These are phyloP conservation scores for Bombyx mori DNA, from an alignment of 1,140 invertebrate species.

Conservation along the genomic window DNA sequence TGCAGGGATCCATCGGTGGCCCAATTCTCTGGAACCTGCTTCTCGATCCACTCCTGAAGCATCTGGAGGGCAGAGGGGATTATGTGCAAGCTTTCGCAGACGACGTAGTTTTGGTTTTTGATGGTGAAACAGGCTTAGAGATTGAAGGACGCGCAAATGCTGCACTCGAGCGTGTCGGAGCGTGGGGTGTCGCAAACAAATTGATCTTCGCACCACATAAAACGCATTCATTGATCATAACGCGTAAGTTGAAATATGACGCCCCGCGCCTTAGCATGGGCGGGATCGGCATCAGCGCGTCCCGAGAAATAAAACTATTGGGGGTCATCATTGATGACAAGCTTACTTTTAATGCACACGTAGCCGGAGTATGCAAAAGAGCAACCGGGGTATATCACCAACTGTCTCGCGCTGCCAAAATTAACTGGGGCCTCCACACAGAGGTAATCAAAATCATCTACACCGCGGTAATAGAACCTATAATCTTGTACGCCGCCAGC, in stretches of 20 bases:
- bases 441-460: no score
- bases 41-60: slow-evolving; percentile 7
- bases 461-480: no score
- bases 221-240: background rate
- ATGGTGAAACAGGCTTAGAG: background rate
- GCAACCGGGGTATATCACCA: slow-evolving; percentile 5
- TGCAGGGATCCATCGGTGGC: slow-evolving; percentile 2
- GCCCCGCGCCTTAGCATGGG: background rate
- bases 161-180: no score
- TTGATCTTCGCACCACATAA: background rate
- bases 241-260: background rate
- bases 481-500: no score
- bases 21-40: slow-evolving; percentile 8
- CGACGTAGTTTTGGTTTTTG: slow-evolving; percentile 4
- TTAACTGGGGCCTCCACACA: slow-evolving; percentile 1
- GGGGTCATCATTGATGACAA: slow-evolving; percentile 9
- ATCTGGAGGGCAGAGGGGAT: background rate
- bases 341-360: slow-evolving; percentile 9
- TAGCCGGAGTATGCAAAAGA: slow-evolving; percentile 5
- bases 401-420: slow-evolving; percentile 5
- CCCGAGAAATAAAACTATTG: slow-evolving; percentile 9
- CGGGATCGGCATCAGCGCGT: slow-evolving; percentile 4
- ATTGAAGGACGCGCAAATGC: background rate
- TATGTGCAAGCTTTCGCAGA: slow-evolving; percentile 9
- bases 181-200: background rate